Percentiles rank a stretch among this genome's conserved stretches.
These are phyloP conservation scores for Crenichthys baileyi DNA, from an alignment of 2,797 vertebrate species.

Conservation along the genomic window DNA sequence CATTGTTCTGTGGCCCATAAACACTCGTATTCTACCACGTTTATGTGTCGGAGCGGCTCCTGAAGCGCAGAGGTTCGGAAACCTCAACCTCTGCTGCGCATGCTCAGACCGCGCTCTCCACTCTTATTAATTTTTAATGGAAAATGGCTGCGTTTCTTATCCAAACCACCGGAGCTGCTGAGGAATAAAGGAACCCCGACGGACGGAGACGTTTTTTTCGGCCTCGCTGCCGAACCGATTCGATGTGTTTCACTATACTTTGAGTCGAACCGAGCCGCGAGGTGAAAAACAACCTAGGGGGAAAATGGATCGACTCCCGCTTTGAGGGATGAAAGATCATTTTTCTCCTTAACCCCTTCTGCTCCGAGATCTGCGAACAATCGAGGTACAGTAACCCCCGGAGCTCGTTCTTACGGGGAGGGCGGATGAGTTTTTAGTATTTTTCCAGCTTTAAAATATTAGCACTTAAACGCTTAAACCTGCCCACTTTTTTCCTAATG, in stretches of 20 bases:
- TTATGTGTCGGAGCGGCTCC: constrained; percentile 9
- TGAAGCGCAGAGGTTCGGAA: constrained; percentile 16
- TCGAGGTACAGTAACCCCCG: constrained; percentile 77
- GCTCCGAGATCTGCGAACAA: constrained; percentile 75
- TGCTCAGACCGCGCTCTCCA: constrained; percentile 68
- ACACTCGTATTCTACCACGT: neutral
- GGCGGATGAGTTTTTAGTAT: neutral
- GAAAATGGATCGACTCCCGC: constrained; percentile 66
- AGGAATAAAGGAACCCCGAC: constrained; percentile 35
- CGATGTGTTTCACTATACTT: constrained; percentile 3
- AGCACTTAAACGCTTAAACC: neutral
- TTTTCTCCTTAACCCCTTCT: constrained; percentile 81
- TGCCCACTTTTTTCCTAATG: neutral
- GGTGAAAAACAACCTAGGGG: constrained; percentile 20
- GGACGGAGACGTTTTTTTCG: neutral
- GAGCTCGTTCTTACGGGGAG: neutral
- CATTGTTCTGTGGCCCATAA: too few relatives aligned
- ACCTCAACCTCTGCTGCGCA: constrained; percentile 69
- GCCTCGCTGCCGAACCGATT: neutral
- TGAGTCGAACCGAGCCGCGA: constrained; percentile 29
- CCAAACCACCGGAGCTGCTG: constrained; percentile 75
- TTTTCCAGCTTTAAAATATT: neutral
- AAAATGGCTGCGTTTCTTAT: constrained; percentile 84
- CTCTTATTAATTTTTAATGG: constrained; percentile 85
- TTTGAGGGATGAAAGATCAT: constrained; percentile 80